These are phyloP conservation scores for Actenoides lindsayi DNA, from an alignment of 2,113 vertebrate species.

Conservation along the genomic window DNA sequence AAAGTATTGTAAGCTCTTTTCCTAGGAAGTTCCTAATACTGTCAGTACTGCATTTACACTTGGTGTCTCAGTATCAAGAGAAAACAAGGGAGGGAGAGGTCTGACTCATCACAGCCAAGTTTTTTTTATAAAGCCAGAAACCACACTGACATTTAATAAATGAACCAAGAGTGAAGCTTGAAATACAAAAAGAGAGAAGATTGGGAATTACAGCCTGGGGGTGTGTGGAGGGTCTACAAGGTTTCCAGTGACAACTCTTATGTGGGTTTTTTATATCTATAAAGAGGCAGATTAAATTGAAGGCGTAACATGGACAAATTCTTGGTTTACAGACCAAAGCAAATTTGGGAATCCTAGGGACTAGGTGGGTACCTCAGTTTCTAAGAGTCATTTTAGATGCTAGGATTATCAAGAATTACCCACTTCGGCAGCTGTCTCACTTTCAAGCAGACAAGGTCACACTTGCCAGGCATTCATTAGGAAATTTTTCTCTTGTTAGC, in stretches of 20 bases:
- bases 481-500: neutral
- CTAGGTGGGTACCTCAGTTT: neutral
- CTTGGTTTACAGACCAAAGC: neutral
- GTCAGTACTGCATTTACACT: neutral
- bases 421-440: neutral
- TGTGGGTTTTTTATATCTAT: neutral
- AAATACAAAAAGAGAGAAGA: neutral
- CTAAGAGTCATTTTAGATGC: neutral
- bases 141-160: neutral
- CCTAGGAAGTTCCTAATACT: neutral
- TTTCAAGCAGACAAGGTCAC: neutral
- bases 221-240: conserved; percentile 25
- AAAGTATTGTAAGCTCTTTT: neutral
- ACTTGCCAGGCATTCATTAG: neutral
- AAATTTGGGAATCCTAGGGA: neutral
- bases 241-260: neutral
- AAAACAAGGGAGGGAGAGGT: neutral
- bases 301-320: neutral
- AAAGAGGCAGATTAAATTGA: neutral
- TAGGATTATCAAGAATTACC: neutral
- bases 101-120: neutral
- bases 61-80: neutral
- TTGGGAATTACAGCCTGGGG: neutral
- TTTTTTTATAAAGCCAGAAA: conserved; percentile 25
- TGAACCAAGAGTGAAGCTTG: neutral